phyloP scores from a whole-genome alignment of 2,113 vertebrate genomes.

The Lasiurus borealis region DNA sequence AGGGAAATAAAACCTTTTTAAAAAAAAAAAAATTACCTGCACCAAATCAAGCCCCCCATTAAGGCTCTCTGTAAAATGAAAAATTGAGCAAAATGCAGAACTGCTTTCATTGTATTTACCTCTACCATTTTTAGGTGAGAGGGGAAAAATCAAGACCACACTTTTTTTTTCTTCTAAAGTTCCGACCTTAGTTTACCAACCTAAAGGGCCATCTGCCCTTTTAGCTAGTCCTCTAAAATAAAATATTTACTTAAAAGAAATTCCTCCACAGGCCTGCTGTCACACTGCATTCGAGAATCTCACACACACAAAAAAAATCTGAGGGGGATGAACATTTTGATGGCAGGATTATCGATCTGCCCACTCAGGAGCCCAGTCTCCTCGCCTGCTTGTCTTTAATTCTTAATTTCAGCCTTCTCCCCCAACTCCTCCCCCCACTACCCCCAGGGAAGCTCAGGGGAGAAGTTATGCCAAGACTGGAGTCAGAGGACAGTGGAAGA shows the following conservation, averaged over 20 bases:
- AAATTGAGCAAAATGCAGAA: conserved; percentile 26
- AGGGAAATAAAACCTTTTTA: conserved; percentile 44
- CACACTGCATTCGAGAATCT: conserved; percentile 45
- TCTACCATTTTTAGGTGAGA: background rate
- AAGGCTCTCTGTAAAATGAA: background rate
- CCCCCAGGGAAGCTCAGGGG: background rate
- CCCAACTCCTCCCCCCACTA: background rate
- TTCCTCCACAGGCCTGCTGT: conserved; percentile 28
- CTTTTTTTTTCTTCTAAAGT: background rate
- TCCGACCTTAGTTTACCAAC: conserved; percentile 54
- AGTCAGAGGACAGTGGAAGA: background rate
- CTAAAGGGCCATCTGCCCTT: conserved; percentile 61
- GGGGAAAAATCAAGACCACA: conserved; percentile 6
- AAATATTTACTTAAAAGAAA: conserved; percentile 54
- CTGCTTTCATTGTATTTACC: background rate
- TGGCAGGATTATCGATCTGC: conserved; percentile 25
- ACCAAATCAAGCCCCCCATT: conserved; percentile 29
- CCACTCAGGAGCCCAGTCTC: background rate
- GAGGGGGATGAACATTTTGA: conserved; percentile 67
- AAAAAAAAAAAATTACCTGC: background rate
- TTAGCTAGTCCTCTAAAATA: conserved; percentile 59
- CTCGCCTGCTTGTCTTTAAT: conserved; percentile 18
- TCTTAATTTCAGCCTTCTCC: conserved; percentile 46
- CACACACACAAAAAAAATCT: background rate
- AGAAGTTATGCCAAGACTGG: background rate